Conservation (phyloP, 2,113 vertebrate genomes). For the Pomatostomus ruficeps region DNA sequence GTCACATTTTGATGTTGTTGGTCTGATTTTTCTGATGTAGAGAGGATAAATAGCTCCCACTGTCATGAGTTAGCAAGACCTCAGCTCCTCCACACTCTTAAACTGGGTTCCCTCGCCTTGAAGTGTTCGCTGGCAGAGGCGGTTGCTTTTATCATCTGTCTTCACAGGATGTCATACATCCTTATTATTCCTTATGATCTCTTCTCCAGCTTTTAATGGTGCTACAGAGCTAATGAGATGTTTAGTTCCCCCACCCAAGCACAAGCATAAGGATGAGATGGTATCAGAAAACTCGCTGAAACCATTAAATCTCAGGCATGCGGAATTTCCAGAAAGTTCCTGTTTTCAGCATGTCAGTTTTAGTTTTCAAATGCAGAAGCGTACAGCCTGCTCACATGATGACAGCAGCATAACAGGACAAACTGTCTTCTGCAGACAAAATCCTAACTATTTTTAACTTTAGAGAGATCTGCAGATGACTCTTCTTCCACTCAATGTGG, state of each 20-base stretch:
- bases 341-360: neutral
- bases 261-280: neutral
- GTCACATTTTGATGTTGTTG: neutral
- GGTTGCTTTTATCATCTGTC: neutral
- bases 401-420: constrained; percentile 1
- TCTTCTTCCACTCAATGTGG: neutral
- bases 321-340: constrained; percentile 19
- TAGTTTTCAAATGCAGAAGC: constrained; percentile 18
- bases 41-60: neutral
- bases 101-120: neutral
- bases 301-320: neutral
- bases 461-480: neutral
- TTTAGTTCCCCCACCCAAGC: neutral
- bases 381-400: neutral
- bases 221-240: neutral
- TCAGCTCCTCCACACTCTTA: neutral
- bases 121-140: fast-evolving
- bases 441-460: constrained; percentile 33
- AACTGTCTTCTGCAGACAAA: constrained; percentile 4
- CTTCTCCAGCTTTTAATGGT: neutral
- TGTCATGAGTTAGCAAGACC: neutral
- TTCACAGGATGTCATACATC: neutral
- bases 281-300: neutral
- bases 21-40: neutral
- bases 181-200: constrained; percentile 8